Conservation (phyloP, 2,888 invertebrate genomes). For the Agrotis puta region DNA sequence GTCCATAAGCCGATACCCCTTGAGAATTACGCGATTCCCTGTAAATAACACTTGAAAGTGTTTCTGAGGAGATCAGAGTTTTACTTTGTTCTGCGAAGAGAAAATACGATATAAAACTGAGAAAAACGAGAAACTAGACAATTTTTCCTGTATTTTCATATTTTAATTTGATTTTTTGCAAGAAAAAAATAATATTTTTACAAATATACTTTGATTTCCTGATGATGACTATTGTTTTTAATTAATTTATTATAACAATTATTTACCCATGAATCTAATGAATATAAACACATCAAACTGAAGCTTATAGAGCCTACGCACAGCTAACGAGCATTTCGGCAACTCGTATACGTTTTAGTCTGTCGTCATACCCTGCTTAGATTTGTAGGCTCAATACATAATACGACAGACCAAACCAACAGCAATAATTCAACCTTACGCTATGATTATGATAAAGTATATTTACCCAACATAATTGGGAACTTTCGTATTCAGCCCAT, state of each 20-base stretch:
- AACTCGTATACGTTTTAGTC: too few relatives aligned
- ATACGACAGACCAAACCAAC: not conserved
- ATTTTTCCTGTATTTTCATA: not conserved
- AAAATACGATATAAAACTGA: not conserved
- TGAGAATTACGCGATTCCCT: conserved; percentile 47
- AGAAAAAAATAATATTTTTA: too few relatives aligned
- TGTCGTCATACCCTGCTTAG: too few relatives aligned
- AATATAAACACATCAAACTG: too few relatives aligned
- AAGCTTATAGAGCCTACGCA: too few relatives aligned
- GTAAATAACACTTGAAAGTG: conserved; percentile 38
- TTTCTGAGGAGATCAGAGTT: conserved; percentile 8
- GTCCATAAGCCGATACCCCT: conserved; percentile 46
- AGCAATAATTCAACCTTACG: conserved; percentile 5
- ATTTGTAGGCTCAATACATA: not conserved
- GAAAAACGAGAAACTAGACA: not conserved
- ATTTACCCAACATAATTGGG: conserved; percentile 21
- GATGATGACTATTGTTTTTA: too few relatives aligned
- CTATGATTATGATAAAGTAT: conserved; percentile 11
- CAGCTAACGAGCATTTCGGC: too few relatives aligned
- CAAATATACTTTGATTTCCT: too few relatives aligned
- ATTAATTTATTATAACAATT: too few relatives aligned
- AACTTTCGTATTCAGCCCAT: conserved; percentile 49
- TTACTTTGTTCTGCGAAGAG: conserved; percentile 13
- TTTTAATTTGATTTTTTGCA: not conserved
- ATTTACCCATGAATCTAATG: too few relatives aligned